Evolutionary conservation across 2,888 invertebrate genomes (phyloP), one percentile per base, ranked within the genome.

Genomic region (Odontocolon sp.): DNA sequence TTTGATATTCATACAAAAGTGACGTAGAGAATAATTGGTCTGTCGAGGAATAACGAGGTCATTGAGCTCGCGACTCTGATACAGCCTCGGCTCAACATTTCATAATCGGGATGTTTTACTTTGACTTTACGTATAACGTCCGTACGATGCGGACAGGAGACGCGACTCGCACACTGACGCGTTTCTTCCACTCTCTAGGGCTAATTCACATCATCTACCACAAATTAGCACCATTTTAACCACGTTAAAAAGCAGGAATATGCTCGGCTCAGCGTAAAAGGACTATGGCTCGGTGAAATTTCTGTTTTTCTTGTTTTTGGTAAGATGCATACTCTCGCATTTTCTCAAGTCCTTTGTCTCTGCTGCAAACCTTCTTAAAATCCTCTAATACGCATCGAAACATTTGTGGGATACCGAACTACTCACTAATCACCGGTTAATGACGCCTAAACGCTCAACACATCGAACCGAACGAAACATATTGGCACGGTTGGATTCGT

Each of bases 181-280:
- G 18, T 31, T 54, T 63, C 9, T 47, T 47, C 14, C 33, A 69
- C 36, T 69, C n/a, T 63, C 45, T 57, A 69, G 36, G 52, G 28
- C 56, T 69, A 69, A 63, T 69, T 71, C 57, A 76, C 78, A 81
- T 76, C 80, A 79, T 84, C 80, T 80, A 84, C 75, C 81, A 81
- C 67, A 74, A 80, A 77, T 79, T 84, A 86, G 86, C 86, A 86
- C 86, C 85, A 82, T 82, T 80, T 82, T 52, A 81, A 81, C 80
- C 79, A 80, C 73, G 80, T 79, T 45, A 73, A 74, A 77, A 76
- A 76, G 76, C 72, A 74, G 69, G 69, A 73, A 78, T 80, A 79
- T 73, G 72, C 71, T 73, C 63, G 71, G 68, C 38, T 71, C 68
- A 68, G 72, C 64, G 64, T 50, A 42, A 59, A 77, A 63, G 68